A percentile compares a stretch with the other conserved stretches of the same genome.
Conservation (phyloP, 2,888 invertebrate genomes). For the Imbricaverruca yamaguchii region DNA sequence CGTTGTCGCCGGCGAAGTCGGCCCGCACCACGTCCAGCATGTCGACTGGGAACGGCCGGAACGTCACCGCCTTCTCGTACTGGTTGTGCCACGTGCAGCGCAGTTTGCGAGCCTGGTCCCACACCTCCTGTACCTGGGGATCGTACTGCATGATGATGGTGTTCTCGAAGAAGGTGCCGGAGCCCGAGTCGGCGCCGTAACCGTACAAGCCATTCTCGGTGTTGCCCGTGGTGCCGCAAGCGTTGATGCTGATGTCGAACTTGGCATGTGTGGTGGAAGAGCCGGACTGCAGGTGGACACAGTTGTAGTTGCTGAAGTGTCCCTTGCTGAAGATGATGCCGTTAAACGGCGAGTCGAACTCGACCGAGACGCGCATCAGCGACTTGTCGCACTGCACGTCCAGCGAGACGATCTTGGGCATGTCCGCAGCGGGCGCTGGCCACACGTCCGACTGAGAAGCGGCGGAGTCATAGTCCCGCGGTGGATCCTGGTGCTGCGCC, state of each 20-base stretch:
- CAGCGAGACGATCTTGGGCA: constrained; percentile 88
- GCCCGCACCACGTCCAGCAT: constrained; percentile 92
- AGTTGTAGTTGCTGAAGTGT: constrained; percentile 84
- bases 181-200: constrained; percentile 77
- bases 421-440: constrained; percentile 77
- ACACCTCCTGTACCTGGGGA: constrained; percentile 87
- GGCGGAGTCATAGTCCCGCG: constrained; percentile 13
- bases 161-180: constrained; percentile 88
- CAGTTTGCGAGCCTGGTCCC: constrained; percentile 88
- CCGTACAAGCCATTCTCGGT: constrained; percentile 79
- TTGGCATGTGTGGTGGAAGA: constrained; percentile 76
- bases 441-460: constrained; percentile 56
- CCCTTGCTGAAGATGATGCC: constrained; percentile 94
- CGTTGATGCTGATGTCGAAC: constrained; percentile 83
- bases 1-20: constrained; percentile 90
- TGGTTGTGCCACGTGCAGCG: constrained; percentile 93
- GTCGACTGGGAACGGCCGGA: constrained; percentile 88
- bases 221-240: constrained; percentile 85
- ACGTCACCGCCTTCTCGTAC: constrained; percentile 90
- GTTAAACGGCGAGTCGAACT: constrained; percentile 88
- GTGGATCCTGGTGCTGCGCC: constrained; percentile 11
- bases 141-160: constrained; percentile 90
- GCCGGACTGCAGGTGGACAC: constrained; percentile 82
- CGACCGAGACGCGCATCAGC: constrained; percentile 87
- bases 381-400: constrained; percentile 93